Evolutionary conservation across 2,113 vertebrate species (phyloP).

Genomic region (Micromys minutus): DNA sequence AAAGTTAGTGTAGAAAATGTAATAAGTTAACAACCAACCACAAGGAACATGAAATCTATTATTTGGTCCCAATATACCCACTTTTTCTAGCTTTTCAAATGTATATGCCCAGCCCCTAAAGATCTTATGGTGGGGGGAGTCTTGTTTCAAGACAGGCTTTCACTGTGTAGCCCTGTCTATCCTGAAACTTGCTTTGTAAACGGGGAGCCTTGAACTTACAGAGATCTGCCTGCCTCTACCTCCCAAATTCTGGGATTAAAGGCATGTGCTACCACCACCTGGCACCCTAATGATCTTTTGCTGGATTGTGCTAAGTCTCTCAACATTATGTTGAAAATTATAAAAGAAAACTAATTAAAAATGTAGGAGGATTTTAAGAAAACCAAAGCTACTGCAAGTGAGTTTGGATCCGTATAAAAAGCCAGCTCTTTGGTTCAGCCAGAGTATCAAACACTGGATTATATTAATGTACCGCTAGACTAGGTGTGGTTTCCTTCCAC

Average conservation of each 20-base stretch:
- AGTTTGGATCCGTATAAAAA: background rate
- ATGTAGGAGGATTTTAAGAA: background rate
- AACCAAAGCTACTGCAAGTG: background rate
- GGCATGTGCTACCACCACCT: too few relatives aligned
- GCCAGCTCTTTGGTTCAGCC: background rate
- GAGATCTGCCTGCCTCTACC: background rate
- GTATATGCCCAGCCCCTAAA: background rate
- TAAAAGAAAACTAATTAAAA: background rate
- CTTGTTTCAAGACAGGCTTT: background rate
- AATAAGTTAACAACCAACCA: background rate
- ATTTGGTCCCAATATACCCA: background rate
- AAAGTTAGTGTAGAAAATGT: background rate
- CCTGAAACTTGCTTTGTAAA: background rate
- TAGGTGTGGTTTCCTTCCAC: background rate
- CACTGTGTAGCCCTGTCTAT: background rate
- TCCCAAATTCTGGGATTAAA: background rate
- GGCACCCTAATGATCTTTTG: background rate
- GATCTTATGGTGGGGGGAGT: background rate
- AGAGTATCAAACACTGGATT: background rate
- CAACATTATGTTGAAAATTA: constrained; percentile 15
- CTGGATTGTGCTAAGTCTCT: background rate
- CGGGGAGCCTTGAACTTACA: background rate
- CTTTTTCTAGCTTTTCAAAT: constrained; percentile 12
- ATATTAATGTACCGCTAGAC: background rate
- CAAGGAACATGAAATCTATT: background rate